Evolutionary conservation across 1,140 invertebrate genomes (phyloP), one percentile per base, ranked within the genome.

Genomic region (Heliothis subflexa): DNA sequence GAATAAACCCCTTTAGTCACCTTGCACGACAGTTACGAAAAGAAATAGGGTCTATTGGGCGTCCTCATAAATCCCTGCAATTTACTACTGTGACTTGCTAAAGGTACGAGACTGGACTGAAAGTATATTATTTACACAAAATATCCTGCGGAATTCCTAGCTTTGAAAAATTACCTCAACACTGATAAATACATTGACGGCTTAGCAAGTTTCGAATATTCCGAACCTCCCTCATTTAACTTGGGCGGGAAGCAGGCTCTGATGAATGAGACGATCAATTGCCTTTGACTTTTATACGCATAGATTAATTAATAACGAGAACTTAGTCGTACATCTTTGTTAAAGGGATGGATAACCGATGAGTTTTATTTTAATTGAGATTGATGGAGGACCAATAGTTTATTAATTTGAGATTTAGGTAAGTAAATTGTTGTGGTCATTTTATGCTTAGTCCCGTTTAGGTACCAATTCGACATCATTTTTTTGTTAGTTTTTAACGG

Each of bases 251-350:
- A 21, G 13, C 49, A 10, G 25, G 9, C 50, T 16, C 28, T 71
- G 68, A 71, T 71, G 68, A 71, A 71, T 71, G 68, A 55, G 52
- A 55, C 9, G 33, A 55, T 55, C 28, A 71, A 71, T 71, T 55
- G 68, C 25, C 50, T 71, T 55, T 71, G 68, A 71, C 68, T 71
- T 71, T 55, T 71, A 71, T 71, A 18, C 50, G 68, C 50, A 71
- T 55, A 71, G 68, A 71, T 71, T 71, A 55, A 71, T 71, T 71
- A 71, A 71, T 71, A 71, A 71, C 68, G 9, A 21, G 68, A 40
- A 71, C 25, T 71, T 33, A 54, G 40, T 40, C 68, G 28, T 71
- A 71, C 28, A 25, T 71, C 68, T 55, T 71, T 71, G 55, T 71
- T 71, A 54, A 70, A 52, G 45, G 14, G 21, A 13, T 21, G 62